Percentiles rank a stretch among this genome's conserved stretches.
Conservation (phyloP, 2,797 vertebrate genomes). For the Falco naumanni region DNA sequence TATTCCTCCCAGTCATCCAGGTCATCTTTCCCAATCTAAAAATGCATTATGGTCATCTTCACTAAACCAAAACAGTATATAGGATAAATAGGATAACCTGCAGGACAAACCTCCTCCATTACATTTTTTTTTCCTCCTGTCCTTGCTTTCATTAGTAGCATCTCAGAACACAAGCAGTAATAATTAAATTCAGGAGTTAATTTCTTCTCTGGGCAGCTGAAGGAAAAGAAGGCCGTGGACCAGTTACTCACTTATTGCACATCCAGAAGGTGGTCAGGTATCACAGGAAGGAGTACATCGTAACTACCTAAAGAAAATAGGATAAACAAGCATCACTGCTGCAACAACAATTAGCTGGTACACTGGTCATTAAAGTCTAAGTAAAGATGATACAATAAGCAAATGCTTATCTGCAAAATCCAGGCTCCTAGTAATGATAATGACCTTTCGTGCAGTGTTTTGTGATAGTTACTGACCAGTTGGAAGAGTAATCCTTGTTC, state of each 20-base stretch:
- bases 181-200: not conserved
- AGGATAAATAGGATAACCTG: not conserved
- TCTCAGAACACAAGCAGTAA: not conserved
- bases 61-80: accelerated
- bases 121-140: not conserved
- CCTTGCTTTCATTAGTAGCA: not conserved
- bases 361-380: not conserved
- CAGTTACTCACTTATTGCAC: not conserved
- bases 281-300: not conserved
- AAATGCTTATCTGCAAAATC: not conserved
- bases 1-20: not conserved
- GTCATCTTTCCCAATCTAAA: not conserved
- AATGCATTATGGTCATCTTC: not conserved
- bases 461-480: not conserved
- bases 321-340: not conserved
- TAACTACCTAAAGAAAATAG: not conserved
- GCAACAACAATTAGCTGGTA: not conserved
- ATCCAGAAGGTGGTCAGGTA: not conserved
- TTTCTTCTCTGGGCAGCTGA: not conserved
- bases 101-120: not conserved
- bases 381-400: not conserved
- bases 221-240: not conserved
- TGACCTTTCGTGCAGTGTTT: not conserved
- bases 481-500: not conserved
- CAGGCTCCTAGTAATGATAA: not conserved